These are phyloP conservation scores for Vulpes lagopus DNA, from an alignment of 2,113 vertebrate genomes.

Conservation along the genomic window DNA sequence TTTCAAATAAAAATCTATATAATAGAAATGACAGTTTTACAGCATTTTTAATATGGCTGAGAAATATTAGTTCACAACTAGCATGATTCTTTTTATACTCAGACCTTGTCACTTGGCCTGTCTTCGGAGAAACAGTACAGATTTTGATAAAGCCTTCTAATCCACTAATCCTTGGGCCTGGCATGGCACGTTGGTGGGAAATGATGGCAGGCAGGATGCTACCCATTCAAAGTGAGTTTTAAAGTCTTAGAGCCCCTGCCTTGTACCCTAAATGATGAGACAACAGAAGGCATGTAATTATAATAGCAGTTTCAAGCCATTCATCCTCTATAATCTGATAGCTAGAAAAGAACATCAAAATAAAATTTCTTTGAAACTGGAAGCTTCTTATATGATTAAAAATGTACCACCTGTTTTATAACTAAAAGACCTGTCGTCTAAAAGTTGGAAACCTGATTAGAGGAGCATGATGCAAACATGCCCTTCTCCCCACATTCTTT, in stretches of 20 bases:
- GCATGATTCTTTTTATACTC: constrained; percentile 64
- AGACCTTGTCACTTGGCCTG: constrained; percentile 82
- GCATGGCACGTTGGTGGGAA: constrained; percentile 85
- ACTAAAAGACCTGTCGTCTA: constrained; percentile 78
- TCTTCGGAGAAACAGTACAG: constrained; percentile 78
- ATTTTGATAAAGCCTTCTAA: constrained; percentile 76
- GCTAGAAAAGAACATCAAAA: constrained; percentile 89
- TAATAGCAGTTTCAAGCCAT: constrained; percentile 83
- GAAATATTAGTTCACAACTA: not conserved
- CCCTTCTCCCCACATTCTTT: constrained; percentile 63
- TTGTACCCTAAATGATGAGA: constrained; percentile 62
- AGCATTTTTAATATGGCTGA: constrained; percentile 46
- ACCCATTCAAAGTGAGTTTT: constrained; percentile 85
- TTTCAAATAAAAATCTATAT: constrained; percentile 29
- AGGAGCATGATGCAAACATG: constrained; percentile 82
- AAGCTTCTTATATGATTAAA: constrained; percentile 90
- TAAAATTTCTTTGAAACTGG: constrained; percentile 86
- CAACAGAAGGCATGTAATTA: constrained; percentile 89
- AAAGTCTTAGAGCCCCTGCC: constrained; percentile 60
- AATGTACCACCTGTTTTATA: constrained; percentile 86
- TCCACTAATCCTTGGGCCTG: constrained; percentile 84
- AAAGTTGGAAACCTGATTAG: constrained; percentile 85
- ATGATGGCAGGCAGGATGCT: constrained; percentile 88
- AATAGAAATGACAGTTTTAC: not conserved
- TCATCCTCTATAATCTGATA: constrained; percentile 88